Evolutionary conservation across 2,113 vertebrate genomes (phyloP).

Genomic region (Pionites leucogaster): DNA sequence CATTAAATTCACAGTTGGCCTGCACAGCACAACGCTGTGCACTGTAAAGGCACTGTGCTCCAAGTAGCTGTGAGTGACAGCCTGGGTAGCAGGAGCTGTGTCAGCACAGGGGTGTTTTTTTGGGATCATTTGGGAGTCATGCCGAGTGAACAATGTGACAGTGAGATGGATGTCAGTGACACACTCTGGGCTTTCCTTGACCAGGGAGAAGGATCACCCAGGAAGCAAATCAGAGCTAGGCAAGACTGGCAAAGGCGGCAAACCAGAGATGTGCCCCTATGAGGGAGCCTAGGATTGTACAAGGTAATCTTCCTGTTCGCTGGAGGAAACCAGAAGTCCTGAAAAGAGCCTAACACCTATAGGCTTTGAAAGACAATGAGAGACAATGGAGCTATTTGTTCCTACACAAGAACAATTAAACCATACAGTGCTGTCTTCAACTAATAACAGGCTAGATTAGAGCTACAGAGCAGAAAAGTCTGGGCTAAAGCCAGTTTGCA

Average conservation of each 20-base stretch:
- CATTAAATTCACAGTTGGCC: neutral
- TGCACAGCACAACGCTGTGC: neutral
- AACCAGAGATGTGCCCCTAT: neutral
- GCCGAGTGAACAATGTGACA: rapidly evolving
- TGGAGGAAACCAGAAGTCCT: neutral
- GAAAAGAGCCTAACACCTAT: neutral
- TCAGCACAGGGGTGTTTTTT: neutral
- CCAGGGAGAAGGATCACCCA: neutral
- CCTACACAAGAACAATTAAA: neutral
- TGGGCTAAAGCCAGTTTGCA: neutral
- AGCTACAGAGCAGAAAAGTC: slow-evolving; percentile 19
- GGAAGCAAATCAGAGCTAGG: neutral
- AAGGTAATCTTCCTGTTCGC: neutral
- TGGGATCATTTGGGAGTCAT: neutral
- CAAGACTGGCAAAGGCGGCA: neutral
- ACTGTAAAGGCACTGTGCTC: neutral
- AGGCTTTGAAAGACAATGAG: neutral
- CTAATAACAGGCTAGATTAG: neutral
- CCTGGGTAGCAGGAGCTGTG: neutral
- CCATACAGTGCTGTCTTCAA: neutral
- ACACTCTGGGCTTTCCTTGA: neutral
- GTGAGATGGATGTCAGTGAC: neutral
- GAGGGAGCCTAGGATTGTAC: neutral
- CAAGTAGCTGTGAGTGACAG: neutral
- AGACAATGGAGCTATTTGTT: neutral